Evolutionary conservation across 2,888 invertebrate species (phyloP), one percentile per base, ranked within the genome.

Genomic region (Petrolisthes manimaculis): DNA sequence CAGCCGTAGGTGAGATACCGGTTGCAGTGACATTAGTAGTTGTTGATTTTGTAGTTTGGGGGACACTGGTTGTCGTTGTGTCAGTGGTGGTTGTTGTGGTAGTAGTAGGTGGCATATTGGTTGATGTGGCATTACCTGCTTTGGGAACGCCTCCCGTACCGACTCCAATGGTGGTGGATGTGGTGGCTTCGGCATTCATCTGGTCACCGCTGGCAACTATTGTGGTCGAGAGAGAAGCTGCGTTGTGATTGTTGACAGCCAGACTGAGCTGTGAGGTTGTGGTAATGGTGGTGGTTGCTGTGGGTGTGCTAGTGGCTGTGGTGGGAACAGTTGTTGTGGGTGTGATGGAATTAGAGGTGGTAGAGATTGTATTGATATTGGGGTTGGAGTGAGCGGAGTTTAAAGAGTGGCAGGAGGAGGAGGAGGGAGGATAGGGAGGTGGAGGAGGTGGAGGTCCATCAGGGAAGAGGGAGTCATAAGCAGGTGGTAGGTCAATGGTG

Each of bases 381-480:
- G 78, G 51, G 37, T 37, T 53, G 37, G 78, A 51, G 53, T 37
- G 12, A 12, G 12, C 5, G 4, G 53, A 18, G 53, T 51, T 51
- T 8, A 14, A 53, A 12, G 53, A 53, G 37, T 12, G 54, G 37
- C 37, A 53, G 53, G 78, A n/a, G 5, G 53, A 74, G 51, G 51
- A 37, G 37, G 55, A 69, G 56, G 88, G 55, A 51, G 74, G 61
- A 18, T 67, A 56, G 55, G 87, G 75, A 54, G 77, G 67, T 53
- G 79, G 78, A 18, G 83, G 84, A 18, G 80, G 75, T 53, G 90
- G 90, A 79, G 89, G 90, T 8, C 90, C 90, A 12, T 90, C 86
- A 4, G 90, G 90, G 67, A 89, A 90, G 37, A 90, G 86, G 18
- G 89, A 84, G 14, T 90, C 90, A 71, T 90, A 90, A 18, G 90